phyloP scores from a whole-genome alignment of 2,113 vertebrate genomes.

The Oncorhynchus nerka region DNA sequence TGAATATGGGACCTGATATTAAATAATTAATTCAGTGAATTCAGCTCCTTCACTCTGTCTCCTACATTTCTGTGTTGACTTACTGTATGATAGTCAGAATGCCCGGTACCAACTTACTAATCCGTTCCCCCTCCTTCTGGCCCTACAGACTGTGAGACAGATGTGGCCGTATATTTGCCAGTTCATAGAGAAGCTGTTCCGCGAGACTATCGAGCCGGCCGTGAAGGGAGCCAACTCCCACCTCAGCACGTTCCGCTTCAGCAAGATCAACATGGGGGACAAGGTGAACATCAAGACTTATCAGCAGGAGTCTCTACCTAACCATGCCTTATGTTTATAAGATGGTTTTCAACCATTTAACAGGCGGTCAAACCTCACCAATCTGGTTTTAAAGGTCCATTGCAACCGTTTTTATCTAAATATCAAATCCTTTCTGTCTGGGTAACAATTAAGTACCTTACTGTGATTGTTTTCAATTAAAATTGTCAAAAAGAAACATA shows the following conservation, averaged over 20 bases:
- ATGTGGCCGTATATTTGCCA: conserved; percentile 99
- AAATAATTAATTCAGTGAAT: too few species aligned
- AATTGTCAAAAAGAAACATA: too few species aligned
- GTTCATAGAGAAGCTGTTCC: conserved; percentile 94
- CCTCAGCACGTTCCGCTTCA: conserved; percentile 91
- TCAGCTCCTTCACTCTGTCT: background rate
- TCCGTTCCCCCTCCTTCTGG: background rate
- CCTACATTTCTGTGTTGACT: conserved; percentile 43
- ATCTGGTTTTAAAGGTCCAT: too few species aligned
- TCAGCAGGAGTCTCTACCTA: background rate
- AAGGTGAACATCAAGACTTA: conserved; percentile 79
- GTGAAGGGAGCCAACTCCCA: conserved; percentile 86
- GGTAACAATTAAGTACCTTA: too few species aligned
- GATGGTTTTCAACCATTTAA: background rate
- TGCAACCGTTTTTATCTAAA: too few species aligned
- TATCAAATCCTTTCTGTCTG: too few species aligned
- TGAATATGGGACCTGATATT: too few species aligned
- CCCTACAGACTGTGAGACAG: conserved; percentile 88
- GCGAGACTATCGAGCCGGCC: conserved; percentile 93
- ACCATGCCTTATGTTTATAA: background rate
- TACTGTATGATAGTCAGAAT: conserved; percentile 88
- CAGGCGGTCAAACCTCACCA: too few species aligned
- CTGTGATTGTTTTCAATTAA: too few species aligned
- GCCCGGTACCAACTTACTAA: conserved; percentile 70
- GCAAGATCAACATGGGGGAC: conserved; percentile 90